A percentile compares a stretch with the other conserved stretches of the same genome.
Evolutionary conservation across 1,140 invertebrate genomes (phyloP).

Genomic region (Achatina immaculata): DNA sequence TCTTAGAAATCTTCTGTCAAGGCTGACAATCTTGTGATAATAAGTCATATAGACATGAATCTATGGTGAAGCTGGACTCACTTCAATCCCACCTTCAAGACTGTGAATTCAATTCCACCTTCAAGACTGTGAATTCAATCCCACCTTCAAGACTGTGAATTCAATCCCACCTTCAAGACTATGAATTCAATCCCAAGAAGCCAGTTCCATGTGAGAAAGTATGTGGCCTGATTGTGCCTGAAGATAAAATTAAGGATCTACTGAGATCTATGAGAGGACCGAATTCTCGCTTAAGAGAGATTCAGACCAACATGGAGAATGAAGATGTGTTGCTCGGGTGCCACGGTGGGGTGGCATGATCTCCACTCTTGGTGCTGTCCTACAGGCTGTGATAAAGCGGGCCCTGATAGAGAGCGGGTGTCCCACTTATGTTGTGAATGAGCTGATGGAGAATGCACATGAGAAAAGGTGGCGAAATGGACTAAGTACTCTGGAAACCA

Average conservation of each 20-base stretch:
- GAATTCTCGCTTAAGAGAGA: slow-evolving; percentile 89
- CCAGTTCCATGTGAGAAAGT: slow-evolving; percentile 92
- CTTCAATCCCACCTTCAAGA: too few species aligned
- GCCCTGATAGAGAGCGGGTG: slow-evolving; percentile 88
- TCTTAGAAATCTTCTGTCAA: slow-evolving; percentile 88
- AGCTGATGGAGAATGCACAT: slow-evolving; percentile 97
- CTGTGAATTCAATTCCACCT: not conserved
- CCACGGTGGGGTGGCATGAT: slow-evolving; percentile 98
- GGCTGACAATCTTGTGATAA: slow-evolving; percentile 92
- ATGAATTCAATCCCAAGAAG: slow-evolving; percentile 93
- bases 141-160: slow-evolving; percentile 89
- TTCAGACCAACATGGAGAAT: slow-evolving; percentile 86
- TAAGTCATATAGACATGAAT: slow-evolving; percentile 66
- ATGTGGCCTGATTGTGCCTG: slow-evolving; percentile 92
- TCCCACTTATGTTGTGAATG: slow-evolving; percentile 90
- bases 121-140: slow-evolving; percentile 82
- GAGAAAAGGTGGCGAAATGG: slow-evolving; percentile 94
- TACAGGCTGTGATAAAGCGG: slow-evolving; percentile 87
- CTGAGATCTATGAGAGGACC: slow-evolving; percentile 83
- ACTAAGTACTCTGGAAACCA: slow-evolving; percentile 90
- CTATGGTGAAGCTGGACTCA: too few species aligned
- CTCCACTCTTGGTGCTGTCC: slow-evolving; percentile 91
- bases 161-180: slow-evolving; percentile 84
- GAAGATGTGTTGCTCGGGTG: slow-evolving; percentile 92
- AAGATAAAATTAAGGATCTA: slow-evolving; percentile 79